A percentile compares a stretch with the other conserved stretches of the same genome.
These are phyloP conservation scores for Pogonus chalceus DNA, from an alignment of 1,140 invertebrate genomes.

Conservation along the genomic window DNA sequence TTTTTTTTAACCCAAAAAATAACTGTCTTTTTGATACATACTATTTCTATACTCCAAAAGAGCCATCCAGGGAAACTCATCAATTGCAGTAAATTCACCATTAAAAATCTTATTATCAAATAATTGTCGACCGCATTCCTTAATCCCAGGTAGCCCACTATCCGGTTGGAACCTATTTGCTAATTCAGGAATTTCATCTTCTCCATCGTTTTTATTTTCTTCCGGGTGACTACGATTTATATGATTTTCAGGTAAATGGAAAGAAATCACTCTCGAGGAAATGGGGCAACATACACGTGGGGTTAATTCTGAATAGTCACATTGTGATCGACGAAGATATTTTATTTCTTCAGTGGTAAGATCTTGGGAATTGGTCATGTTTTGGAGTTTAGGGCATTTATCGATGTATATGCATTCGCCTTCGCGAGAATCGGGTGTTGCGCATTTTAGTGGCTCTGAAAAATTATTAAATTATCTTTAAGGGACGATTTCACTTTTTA, in stretches of 20 bases:
- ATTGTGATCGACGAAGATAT: neutral
- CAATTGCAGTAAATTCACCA: conserved; percentile 37
- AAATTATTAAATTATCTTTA: neutral
- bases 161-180: neutral
- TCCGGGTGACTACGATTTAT: neutral
- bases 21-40: neutral
- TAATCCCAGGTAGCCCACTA: neutral
- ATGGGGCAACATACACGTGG: neutral
- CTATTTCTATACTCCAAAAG: conserved; percentile 49
- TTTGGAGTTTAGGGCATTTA: neutral
- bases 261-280: neutral
- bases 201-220: too few relatives aligned
- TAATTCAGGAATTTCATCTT: neutral
- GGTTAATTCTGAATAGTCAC: neutral
- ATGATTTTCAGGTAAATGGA: neutral
- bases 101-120: conserved; percentile 35
- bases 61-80: conserved; percentile 63
- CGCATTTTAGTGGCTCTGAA: neutral
- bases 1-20: too few relatives aligned
- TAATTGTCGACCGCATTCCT: neutral
- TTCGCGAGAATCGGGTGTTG: neutral
- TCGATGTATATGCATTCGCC: neutral
- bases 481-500: too few relatives aligned
- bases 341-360: neutral
- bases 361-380: neutral